A percentile compares a stretch with the other conserved stretches of the same genome.
Evolutionary conservation across 2,797 vertebrate genomes (phyloP).

Genomic region (Sebastes itinus): DNA sequence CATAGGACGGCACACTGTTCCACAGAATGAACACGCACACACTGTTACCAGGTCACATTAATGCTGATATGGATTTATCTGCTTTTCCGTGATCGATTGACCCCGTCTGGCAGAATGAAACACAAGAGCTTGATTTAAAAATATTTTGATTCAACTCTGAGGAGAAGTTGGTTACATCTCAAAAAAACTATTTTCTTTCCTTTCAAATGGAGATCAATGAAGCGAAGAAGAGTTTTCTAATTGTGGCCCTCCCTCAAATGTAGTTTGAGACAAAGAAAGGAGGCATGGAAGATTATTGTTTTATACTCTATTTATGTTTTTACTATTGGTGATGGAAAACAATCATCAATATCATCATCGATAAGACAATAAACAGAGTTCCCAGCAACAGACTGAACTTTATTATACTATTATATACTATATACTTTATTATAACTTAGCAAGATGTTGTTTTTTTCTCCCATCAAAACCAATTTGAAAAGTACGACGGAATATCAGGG

Average conservation of each 20-base stretch:
- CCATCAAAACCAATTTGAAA: too few species aligned
- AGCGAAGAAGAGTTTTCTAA: neutral
- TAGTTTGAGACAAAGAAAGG: neutral
- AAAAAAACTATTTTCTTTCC: neutral
- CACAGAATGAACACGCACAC: too few species aligned
- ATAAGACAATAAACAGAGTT: too few species aligned
- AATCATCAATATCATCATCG: too few species aligned
- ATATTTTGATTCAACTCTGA: neutral
- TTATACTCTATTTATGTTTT: too few species aligned
- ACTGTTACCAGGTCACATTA: neutral
- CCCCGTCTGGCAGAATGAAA: neutral
- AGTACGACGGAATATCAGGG: too few species aligned
- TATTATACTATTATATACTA: too few species aligned
- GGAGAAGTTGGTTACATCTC: neutral
- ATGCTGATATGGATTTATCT: slow-evolving; percentile 17
- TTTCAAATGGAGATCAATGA: neutral
- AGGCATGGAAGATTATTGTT: neutral
- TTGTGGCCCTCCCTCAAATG: too few species aligned
- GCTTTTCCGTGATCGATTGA: slow-evolving; percentile 27
- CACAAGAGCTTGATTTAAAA: neutral
- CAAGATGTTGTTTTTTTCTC: too few species aligned
- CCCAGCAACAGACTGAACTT: too few species aligned
- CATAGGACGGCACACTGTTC: slow-evolving; percentile 17
- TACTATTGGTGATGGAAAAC: too few species aligned
- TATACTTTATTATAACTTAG: too few species aligned